These are phyloP conservation scores for Phrynocephalus forsythii DNA, from an alignment of 2,797 vertebrate genomes.

Conservation along the genomic window DNA sequence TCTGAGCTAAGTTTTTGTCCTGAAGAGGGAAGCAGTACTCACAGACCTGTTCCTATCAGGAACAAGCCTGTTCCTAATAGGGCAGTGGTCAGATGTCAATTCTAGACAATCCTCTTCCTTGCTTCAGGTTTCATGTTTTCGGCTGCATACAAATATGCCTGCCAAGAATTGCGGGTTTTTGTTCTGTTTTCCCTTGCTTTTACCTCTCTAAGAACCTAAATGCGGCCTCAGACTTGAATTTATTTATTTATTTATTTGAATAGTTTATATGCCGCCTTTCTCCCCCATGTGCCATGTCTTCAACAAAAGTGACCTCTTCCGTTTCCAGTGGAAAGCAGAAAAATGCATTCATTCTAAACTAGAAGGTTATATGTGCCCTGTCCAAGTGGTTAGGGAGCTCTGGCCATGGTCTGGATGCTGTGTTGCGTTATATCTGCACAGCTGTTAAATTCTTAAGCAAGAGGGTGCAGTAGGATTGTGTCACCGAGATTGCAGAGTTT, in stretches of 20 bases:
- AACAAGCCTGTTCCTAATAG: too few species aligned
- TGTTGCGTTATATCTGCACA: neutral
- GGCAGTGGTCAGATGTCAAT: accelerated
- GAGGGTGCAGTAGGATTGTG: neutral
- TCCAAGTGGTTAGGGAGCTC: neutral
- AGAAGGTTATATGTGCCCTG: too few species aligned
- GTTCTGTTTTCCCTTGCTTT: neutral
- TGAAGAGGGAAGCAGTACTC: conserved; percentile 34
- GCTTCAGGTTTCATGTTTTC: neutral
- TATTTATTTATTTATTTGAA: too few species aligned
- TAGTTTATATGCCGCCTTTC: too few species aligned
- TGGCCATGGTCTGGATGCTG: neutral
- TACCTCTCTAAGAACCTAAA: neutral
- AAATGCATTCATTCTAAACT: too few species aligned
- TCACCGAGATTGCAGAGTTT: neutral
- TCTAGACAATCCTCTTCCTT: neutral
- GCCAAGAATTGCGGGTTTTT: neutral
- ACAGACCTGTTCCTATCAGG: neutral
- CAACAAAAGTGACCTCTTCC: too few species aligned
- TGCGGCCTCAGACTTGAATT: neutral
- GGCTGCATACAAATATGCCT: neutral
- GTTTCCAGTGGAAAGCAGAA: too few species aligned
- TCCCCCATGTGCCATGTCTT: too few species aligned
- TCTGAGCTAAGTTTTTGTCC: neutral
- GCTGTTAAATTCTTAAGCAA: neutral